Conservation (phyloP, 1,140 invertebrate genomes). For the Grapholita molesta region DNA sequence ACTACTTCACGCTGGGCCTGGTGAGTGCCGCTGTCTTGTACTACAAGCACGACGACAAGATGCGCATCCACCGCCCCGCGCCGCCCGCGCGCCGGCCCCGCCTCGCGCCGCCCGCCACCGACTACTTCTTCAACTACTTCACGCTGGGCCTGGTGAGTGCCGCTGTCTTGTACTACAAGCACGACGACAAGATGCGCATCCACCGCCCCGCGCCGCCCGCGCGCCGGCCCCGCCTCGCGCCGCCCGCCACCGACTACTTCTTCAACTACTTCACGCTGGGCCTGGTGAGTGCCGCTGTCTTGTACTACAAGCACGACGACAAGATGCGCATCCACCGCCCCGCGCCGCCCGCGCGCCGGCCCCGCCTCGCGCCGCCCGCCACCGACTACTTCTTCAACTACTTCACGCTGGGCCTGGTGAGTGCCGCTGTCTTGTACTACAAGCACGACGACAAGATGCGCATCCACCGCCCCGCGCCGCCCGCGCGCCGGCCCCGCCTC, state of each 20-base stretch:
- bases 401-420: too few species aligned
- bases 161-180: conserved; percentile 91
- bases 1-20: conserved; percentile 97
- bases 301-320: too few species aligned
- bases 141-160: conserved; percentile 92
- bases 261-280: conserved; percentile 98
- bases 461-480: too few species aligned
- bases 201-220: conserved; percentile 90
- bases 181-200: conserved; percentile 99
- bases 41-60: conserved; percentile 98
- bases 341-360: too few species aligned
- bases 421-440: too few species aligned
- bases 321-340: too few species aligned
- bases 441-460: too few species aligned
- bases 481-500: too few species aligned
- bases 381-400: too few species aligned
- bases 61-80: conserved; percentile 97
- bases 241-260: conserved; percentile 93
- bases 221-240: conserved; percentile 77
- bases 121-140: conserved; percentile 99
- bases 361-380: too few species aligned
- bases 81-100: conserved; percentile 81
- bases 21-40: conserved; percentile 86
- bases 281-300: conserved; percentile 83
- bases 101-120: conserved; percentile 82